Base-by-base conservation (phyloP, 2,113 vertebrate species). In the Alaudala cheleensis region DNA sequence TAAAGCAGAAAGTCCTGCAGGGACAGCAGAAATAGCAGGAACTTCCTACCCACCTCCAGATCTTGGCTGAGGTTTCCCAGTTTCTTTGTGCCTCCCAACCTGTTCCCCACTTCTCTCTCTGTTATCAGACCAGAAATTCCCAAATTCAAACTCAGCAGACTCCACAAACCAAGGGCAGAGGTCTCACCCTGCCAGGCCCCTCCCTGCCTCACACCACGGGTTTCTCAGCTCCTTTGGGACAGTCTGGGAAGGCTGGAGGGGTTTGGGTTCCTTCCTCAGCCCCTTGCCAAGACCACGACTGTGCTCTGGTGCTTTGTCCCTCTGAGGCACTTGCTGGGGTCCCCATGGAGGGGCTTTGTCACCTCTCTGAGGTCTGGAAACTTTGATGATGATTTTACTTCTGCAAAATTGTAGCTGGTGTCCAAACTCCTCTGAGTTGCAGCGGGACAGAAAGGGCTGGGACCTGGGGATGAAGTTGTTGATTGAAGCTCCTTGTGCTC, bases 141-240 rank as follows among this genome's bases (percentile, higher is more conserved):
- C 70, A 28, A 39, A 49, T 47, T 45, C 62, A 47, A 60, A 28
- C 50, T 47, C 11, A 60, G 53, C 44, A 60, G 72, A 29, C 17
- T 67, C 54, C 54, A 77, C 62, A 67, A 79, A 22, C 14, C 58
- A 45, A 12, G 14, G 49, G 39, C 17, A 76, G 57, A 89, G 24
- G 34, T 49, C 72, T 40, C 58, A 58, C 4, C 29, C 5, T 8
- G 2, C 53, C 53, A 67, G n/a, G 14, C 47, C 25, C 54, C 24
- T 42, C 51, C 37, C 73, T 40, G 19, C 60, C 67, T 53, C 83
- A 7, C 25, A 37, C 8, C 65, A 33, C 0, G 0, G 19, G 28
- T 31, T 57, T 80, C 57, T 62, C 7, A 5, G 60, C 14, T 80
- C 58, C 58, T 72, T 49, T 62, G 60, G 69, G 72, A 50, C 24